phyloP scores from a whole-genome alignment of 2,888 invertebrate genomes.

The Muschampia plurimacula region DNA sequence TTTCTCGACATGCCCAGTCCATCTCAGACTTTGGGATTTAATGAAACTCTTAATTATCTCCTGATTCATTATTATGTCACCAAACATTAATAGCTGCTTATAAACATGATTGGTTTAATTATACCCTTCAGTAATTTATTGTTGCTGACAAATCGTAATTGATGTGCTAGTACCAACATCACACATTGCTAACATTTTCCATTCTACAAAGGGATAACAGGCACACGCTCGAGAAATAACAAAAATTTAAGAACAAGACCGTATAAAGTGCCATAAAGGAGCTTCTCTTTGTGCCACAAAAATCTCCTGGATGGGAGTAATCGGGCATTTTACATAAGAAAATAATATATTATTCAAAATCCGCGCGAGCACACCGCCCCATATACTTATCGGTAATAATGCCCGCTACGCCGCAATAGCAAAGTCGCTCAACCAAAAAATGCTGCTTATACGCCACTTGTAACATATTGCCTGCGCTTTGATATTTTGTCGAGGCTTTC shows the following conservation, averaged over 20 bases:
- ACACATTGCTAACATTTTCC: constrained; percentile 8
- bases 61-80: no score
- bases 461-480: constrained; percentile 35
- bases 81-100: no score
- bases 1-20: no score
- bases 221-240: constrained; percentile 58
- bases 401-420: constrained; percentile 56
- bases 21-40: no score
- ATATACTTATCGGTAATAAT: constrained; percentile 83
- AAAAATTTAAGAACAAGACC: constrained; percentile 76
- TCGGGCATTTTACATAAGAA: constrained; percentile 85
- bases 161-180: background rate
- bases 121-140: no score
- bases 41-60: no score
- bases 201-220: constrained; percentile 13
- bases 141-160: background rate
- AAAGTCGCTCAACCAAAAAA: constrained; percentile 47
- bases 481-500: constrained; percentile 35
- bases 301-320: constrained; percentile 81
- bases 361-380: constrained; percentile 74
- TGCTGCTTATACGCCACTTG: constrained; percentile 35
- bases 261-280: constrained; percentile 81
- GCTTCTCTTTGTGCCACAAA: constrained; percentile 74
- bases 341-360: constrained; percentile 86
- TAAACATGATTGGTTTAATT: no score